Base-by-base conservation (phyloP, 2,797 vertebrate species). In the Falco naumanni region DNA sequence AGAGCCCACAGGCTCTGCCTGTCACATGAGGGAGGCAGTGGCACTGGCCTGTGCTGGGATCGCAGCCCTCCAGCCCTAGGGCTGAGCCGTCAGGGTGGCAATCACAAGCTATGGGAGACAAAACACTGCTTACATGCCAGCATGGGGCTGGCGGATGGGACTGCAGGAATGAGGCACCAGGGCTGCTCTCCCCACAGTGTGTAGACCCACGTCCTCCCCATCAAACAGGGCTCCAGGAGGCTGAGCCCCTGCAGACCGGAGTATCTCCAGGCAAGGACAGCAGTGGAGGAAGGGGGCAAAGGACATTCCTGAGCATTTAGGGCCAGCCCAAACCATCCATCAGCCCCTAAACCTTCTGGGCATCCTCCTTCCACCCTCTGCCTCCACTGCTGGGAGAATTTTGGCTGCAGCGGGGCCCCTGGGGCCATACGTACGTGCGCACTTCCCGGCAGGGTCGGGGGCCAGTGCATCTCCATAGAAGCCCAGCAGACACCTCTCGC, bases 381-480 rank as follows among this genome's bases (percentile, higher is more conserved):
- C 33, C 61, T 43, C 20, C 59, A 18, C 39, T 15, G 37, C 80
- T 25, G 54, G 92, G 63, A 78, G 53, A 63, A 9, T 37, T 74
- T 71, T 28, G 65, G n/a, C 61, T 26, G 43, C 3, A 4, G 39
- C 10, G 5, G 33, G 59, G 45, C 10, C 28, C 39, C 1, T 0
- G 2, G 47, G 39, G 3, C 21, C 2, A 2, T 76, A 99, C 99
- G 91, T 97, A 99, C 99, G 68, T 5, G 86, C 93, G 94, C 99
- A 99, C 68, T 98, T 99, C 87, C 96, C 91, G 0, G 34, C 31
- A 0, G 97, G 95, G 16, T 66, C 34, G 0, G 78, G 45, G 84
- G 98, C 97, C 93, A 98, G 96, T 5, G 99, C 98, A 0, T 98
- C 96, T 14, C 99, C 99, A 0, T 99, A 99, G 98, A 98, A 99